Evolutionary conservation across 1,140 invertebrate genomes (phyloP).

Genomic region (Phymastichus coffea): DNA sequence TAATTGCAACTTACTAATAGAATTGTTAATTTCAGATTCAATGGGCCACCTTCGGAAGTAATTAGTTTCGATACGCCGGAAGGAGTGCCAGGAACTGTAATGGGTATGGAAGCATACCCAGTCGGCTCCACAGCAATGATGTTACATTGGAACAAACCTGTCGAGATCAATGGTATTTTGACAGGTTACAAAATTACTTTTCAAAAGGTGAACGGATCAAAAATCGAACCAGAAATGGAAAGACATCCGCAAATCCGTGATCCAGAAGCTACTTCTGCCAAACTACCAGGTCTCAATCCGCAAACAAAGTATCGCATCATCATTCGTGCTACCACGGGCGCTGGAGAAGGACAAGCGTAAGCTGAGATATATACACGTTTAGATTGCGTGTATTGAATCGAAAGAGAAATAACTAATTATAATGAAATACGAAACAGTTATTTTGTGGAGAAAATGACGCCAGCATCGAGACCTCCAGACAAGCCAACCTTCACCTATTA

Average conservation of each 20-base stretch:
- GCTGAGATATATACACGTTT: conserved; percentile 29
- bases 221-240: conserved; percentile 67
- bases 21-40: conserved; percentile 58
- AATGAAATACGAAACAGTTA: too few species aligned
- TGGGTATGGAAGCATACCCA: conserved; percentile 78
- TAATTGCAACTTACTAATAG: not conserved
- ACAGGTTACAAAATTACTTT: conserved; percentile 93
- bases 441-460: conserved; percentile 79
- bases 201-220: conserved; percentile 74
- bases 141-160: conserved; percentile 88
- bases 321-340: conserved; percentile 78
- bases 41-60: conserved; percentile 84
- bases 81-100: conserved; percentile 88
- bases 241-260: conserved; percentile 75
- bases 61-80: conserved; percentile 87
- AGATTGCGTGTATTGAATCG: too few species aligned
- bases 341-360: conserved; percentile 79
- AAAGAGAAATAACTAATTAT: too few species aligned
- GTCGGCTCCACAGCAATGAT: conserved; percentile 86
- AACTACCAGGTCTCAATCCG: conserved; percentile 80
- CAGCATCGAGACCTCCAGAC: conserved; percentile 67
- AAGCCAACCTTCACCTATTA: conserved; percentile 75
- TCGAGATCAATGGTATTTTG: conserved; percentile 89
- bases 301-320: conserved; percentile 88
- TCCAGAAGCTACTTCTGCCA: conserved; percentile 74